Evolutionary conservation across 1,140 invertebrate genomes (phyloP).

Genomic region (Anagrus nilaparvatae): DNA sequence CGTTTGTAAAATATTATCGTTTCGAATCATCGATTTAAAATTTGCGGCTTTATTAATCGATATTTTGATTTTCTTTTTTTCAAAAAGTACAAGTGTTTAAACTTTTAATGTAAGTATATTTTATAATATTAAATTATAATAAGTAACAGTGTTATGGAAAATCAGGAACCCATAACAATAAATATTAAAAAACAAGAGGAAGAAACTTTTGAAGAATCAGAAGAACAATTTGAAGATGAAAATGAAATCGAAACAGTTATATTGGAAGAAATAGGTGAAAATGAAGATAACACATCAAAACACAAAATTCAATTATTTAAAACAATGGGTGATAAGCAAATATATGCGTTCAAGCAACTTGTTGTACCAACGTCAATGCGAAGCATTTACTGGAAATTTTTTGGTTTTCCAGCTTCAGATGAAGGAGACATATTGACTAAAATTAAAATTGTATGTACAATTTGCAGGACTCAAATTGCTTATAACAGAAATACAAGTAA

Average conservation of each 20-base stretch:
- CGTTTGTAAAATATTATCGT: too few relatives aligned
- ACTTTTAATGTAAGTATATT: too few relatives aligned
- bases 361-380: slow-evolving; percentile 50
- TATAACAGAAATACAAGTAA: slow-evolving; percentile 57
- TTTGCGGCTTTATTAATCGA: too few relatives aligned
- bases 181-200: too few relatives aligned
- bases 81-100: too few relatives aligned
- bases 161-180: too few relatives aligned
- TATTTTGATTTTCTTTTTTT: too few relatives aligned
- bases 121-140: too few relatives aligned
- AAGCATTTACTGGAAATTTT: slow-evolving; percentile 56
- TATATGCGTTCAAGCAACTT: slow-evolving; percentile 41
- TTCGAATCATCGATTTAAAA: too few relatives aligned
- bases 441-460: slow-evolving; percentile 50
- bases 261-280: slow-evolving; percentile 2
- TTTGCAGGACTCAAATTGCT: slow-evolving; percentile 51
- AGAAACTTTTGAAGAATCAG: too few relatives aligned
- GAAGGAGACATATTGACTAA: slow-evolving; percentile 52
- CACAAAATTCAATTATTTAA: slow-evolving; percentile 32
- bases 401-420: slow-evolving; percentile 53
- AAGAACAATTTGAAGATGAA: too few relatives aligned
- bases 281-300: slow-evolving; percentile 5
- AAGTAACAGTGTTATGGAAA: too few relatives aligned
- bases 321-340: slow-evolving; percentile 40
- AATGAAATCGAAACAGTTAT: background rate